A percentile compares a stretch with the other conserved stretches of the same genome.
Conservation (phyloP, 2,113 vertebrate genomes). For the Dromas ardeola region DNA sequence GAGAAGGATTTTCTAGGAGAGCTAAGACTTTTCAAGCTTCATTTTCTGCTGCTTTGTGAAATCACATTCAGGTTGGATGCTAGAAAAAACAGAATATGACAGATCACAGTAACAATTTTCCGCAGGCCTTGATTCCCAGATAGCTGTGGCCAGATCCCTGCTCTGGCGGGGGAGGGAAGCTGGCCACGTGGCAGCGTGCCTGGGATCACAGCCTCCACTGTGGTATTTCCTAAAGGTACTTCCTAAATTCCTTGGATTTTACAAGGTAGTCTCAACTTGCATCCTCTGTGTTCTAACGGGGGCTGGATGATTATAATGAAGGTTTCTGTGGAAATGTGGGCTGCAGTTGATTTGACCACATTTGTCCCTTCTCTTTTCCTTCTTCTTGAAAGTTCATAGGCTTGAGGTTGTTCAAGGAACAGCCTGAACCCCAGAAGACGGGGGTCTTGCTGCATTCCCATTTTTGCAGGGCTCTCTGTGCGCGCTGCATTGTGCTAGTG, state of each 20-base stretch:
- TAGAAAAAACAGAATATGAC: neutral
- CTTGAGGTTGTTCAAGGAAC: neutral
- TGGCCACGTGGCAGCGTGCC: fast-evolving
- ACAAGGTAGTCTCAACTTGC: neutral
- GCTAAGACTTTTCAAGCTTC: neutral
- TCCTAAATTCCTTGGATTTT: neutral
- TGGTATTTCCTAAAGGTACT: neutral
- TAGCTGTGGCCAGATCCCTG: neutral
- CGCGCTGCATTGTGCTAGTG: neutral
- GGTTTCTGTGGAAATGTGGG: neutral
- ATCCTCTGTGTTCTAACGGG: neutral
- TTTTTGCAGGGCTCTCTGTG: neutral
- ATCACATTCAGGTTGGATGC: neutral
- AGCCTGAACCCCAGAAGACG: neutral
- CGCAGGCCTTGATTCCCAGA: neutral
- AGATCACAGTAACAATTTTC: neutral
- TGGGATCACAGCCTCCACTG: neutral
- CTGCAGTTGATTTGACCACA: neutral
- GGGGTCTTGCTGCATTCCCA: neutral
- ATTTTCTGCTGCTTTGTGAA: neutral
- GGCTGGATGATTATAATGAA: neutral
- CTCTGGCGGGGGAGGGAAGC: neutral
- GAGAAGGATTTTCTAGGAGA: neutral
- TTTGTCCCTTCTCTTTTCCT: neutral
- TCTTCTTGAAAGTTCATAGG: neutral